Base-by-base conservation (phyloP, 37 sponge, comb jelly and placozoan genomes). In the Spongilla lacustris region DNA sequence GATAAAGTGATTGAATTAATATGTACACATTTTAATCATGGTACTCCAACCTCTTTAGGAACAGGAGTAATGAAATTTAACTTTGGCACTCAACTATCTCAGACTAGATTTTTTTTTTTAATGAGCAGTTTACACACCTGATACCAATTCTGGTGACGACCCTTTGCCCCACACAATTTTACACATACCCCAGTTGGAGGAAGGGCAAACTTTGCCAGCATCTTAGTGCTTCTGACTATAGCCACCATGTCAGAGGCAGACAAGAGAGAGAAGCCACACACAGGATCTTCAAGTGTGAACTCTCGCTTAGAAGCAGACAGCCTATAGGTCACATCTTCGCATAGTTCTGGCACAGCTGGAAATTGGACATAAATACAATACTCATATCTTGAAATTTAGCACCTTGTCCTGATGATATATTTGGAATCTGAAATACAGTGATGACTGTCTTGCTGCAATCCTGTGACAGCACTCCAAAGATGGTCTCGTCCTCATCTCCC, bases 171-270 rank as follows among this genome's bases (percentile, higher is more conserved):
- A 13, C 58, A 6, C 58, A 58, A 10, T 13, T 2, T 38, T 33
- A 76, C 80, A 38, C 85, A 37, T 67, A 85, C 76, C 48, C 69
- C 67, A 22, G 70, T 23, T 49, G 66, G 29, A 41, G 92, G 75
- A 23, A 92, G 74, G 36, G 34, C 38, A 69, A 90, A 90, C 58
- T 75, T 79, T 2, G 80, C 50, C 36, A 92, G 81, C 29, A 78
- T 13, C 34, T 36, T 31, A n/a, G 80, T 77, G 26, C 77, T 35
- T 25, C 29, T 75, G 5, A 82, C 75, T 0, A 84, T 14, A 76
- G 79, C 72, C 75, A 84, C 75, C 28, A 38, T 80, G 36, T 4
- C 25, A 48, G 80, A 50, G 32, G 17, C 33, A n/a, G 88, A 69
- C 5, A 79, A 32, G 8, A 87, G 85, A 19, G 41, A 70, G 26